Evolutionary conservation across 2,797 vertebrate genomes (phyloP).

Genomic region (Cynodonichthys magdalenae): DNA sequence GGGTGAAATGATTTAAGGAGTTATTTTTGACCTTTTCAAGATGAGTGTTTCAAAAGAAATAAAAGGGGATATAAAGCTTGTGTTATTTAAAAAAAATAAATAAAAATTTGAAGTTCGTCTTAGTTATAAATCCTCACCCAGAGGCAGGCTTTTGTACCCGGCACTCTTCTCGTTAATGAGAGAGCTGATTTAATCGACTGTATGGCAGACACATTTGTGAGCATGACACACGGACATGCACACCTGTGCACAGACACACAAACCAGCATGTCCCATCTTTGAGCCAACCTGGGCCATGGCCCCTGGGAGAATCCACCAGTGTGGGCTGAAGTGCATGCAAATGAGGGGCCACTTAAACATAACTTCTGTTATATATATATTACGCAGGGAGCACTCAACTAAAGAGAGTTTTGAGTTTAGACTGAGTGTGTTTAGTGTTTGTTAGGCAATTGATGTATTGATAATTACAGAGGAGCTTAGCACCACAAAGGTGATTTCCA

Average conservation of each 20-base stretch:
- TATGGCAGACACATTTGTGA: conserved; percentile 36
- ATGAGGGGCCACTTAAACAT: conserved; percentile 42
- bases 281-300: conserved; percentile 35
- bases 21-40: conserved; percentile 38
- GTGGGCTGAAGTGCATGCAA: conserved; percentile 55
- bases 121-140: conserved; percentile 74
- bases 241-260: conserved; percentile 3
- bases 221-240: conserved; percentile 49
- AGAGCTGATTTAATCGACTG: conserved; percentile 71
- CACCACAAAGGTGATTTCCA: no score
- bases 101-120: conserved; percentile 59
- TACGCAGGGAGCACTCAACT: conserved; percentile 17
- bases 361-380: conserved; percentile 52
- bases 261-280: conserved; percentile 7
- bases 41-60: conserved; percentile 4
- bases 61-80: conserved; percentile 16
- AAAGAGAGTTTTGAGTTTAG: not conserved
- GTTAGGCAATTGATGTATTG: not conserved
- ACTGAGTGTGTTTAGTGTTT: not conserved
- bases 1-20: not conserved
- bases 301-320: conserved; percentile 50
- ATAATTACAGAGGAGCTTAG: not conserved
- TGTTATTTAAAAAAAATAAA: conserved; percentile 67
- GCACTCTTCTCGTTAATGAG: conserved; percentile 72
- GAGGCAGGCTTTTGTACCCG: conserved; percentile 75